Evolutionary conservation across 1,140 invertebrate genomes (phyloP), one percentile per base, ranked within the genome.

Genomic region (Cotesia chilonis): DNA sequence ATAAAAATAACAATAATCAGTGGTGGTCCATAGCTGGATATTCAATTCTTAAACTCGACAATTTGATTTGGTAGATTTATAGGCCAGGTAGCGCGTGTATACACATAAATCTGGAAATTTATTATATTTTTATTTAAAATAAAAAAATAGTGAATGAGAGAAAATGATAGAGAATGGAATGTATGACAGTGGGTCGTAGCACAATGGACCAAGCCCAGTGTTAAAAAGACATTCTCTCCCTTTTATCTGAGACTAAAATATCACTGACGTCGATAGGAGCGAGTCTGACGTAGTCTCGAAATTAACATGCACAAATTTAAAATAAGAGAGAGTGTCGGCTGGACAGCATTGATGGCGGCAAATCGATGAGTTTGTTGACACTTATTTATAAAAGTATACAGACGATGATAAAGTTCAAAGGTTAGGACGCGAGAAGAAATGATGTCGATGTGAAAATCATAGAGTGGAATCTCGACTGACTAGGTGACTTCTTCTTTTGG

Each of bases 181-280:
- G 54, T 63, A 65, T 71, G 65, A 57, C 60, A 71, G 73, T 74
- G 63, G 69, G 67, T 60, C 66, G 66, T 4, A 65, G 17, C 59
- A 14, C 54, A 47, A 72, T 65, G 52, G 68, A 68, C 66, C 66
- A 41, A 68, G 65, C 70, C 55, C 70, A 57, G 51, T 68, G 67
- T 63, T 41, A 75, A 75, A 70, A 72, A 54, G 72, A 71, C 74
- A 69, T 68, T 74, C 63, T 71, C 69, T 71, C 37, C 28, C 63
- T 57, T 52, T 73, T 61, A 51, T 74, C 47, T 65, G 70, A 66
- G n/a, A 57, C n/a, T 67, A 38, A 9, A 70, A n/a, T 37, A 57
- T 57, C n/a, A 14, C 17, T 57, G 3, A 57, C 17, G n/a, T 57
- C 54, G n/a, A 47, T 47, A 47, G 10, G 41, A 47, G 6, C 6